phyloP scores from a whole-genome alignment of 2,113 vertebrate genomes.

The Lates calcarifer region DNA sequence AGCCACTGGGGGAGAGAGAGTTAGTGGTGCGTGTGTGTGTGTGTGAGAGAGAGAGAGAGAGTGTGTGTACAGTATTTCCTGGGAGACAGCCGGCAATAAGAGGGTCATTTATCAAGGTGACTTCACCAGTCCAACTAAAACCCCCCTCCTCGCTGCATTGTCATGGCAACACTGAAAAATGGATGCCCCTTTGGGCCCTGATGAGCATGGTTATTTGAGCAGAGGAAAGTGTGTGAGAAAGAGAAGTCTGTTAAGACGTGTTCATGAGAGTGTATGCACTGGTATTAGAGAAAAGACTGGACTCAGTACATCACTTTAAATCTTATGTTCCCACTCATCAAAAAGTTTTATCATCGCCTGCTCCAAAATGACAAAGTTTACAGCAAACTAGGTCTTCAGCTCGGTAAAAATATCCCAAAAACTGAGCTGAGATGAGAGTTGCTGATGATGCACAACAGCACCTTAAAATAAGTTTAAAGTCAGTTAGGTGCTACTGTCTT shows the following conservation, averaged over 20 bases:
- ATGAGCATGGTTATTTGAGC: slow-evolving; percentile 65
- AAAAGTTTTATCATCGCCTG: neutral
- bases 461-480: neutral
- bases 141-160: slow-evolving; percentile 47
- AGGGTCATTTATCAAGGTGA: slow-evolving; percentile 81
- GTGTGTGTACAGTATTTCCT: slow-evolving; percentile 70
- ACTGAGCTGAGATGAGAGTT: no score
- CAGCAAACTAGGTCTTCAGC: neutral
- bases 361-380: neutral
- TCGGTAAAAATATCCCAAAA: slow-evolving; percentile 5
- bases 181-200: slow-evolving; percentile 53
- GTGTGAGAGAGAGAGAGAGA: neutral
- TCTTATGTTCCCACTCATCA: no score
- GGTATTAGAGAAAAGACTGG: neutral
- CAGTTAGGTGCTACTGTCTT: no score
- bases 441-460: neutral
- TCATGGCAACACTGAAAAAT: slow-evolving; percentile 74
- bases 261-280: neutral
- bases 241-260: neutral
- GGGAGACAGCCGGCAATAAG: slow-evolving; percentile 64
- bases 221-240: slow-evolving; percentile 11
- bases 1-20: slow-evolving; percentile 41
- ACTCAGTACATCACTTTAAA: neutral
- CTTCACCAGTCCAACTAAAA: slow-evolving; percentile 71
- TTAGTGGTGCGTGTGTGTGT: slow-evolving; percentile 29